These are phyloP conservation scores for Ornithoptera priamus DNA, from an alignment of 2,888 invertebrate species.

Conservation along the genomic window DNA sequence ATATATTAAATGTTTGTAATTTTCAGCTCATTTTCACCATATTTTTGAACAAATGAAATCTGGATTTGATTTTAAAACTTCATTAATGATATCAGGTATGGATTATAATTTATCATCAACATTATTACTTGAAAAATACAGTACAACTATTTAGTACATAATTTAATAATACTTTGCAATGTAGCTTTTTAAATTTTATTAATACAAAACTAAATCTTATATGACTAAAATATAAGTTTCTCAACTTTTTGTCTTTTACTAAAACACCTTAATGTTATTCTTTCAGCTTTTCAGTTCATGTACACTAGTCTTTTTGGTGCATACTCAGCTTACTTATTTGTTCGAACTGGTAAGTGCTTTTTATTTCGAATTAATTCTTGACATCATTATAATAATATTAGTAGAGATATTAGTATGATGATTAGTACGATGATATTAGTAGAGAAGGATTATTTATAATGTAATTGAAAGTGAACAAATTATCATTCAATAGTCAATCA, in stretches of 20 bases:
- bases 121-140: not conserved
- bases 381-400: too few species aligned
- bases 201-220: not conserved
- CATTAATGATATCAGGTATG: conserved; percentile 86
- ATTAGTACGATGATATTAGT: too few species aligned
- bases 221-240: not conserved
- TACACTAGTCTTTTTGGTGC: conserved; percentile 97
- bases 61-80: conserved; percentile 85
- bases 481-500: too few species aligned
- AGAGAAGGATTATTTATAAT: too few species aligned
- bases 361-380: not conserved
- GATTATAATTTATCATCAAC: not conserved
- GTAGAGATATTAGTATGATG: too few species aligned
- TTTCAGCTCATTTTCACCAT: conserved; percentile 94
- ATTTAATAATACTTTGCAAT: not conserved
- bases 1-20: conserved; percentile 29
- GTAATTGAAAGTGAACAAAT: too few species aligned
- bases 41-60: conserved; percentile 88
- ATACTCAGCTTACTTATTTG: conserved; percentile 95
- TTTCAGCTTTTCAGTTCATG: conserved; percentile 90
- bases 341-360: conserved; percentile 85
- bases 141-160: not conserved
- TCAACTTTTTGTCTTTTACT: not conserved
- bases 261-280: not conserved
- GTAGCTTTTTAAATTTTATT: not conserved